phyloP scores from a whole-genome alignment of 2,888 invertebrate species.

The Dysmachus trigonus region DNA sequence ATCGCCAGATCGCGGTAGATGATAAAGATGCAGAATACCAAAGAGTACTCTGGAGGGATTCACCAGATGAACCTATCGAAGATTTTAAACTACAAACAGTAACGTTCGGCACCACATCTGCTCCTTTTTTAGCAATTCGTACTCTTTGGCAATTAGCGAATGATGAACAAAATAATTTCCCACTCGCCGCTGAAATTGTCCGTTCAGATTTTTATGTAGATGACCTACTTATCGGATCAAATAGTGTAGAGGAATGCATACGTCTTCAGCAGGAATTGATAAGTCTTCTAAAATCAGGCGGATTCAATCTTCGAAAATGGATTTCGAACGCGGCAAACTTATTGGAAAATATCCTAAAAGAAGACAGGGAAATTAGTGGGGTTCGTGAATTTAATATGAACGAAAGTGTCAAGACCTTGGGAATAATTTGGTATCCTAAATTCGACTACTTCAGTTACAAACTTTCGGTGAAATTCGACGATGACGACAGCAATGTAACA shows the following conservation, averaged over 20 bases:
- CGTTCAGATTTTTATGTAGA: conserved; percentile 11
- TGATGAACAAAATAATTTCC: neutral
- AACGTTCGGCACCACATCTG: neutral
- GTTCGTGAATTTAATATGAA: neutral
- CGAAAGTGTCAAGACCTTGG: neutral
- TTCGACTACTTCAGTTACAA: neutral
- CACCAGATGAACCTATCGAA: neutral
- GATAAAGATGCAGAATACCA: neutral
- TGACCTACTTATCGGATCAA: neutral
- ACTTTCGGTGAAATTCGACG: neutral
- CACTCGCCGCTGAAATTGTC: neutral
- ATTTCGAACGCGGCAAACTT: neutral
- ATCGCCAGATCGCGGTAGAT: neutral
- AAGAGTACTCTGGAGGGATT: neutral
- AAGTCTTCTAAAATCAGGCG: neutral
- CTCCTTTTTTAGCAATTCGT: neutral
- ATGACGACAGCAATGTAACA: neutral
- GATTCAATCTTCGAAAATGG: neutral
- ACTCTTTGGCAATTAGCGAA: neutral
- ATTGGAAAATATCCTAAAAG: neutral
- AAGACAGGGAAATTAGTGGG: neutral
- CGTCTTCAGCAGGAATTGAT: too few species aligned
- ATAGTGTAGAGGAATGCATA: neutral
- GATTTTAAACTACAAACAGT: neutral
- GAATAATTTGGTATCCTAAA: neutral